Evolutionary conservation across 1,140 invertebrate genomes (phyloP).

Genomic region (Leptopilina clavipes): DNA sequence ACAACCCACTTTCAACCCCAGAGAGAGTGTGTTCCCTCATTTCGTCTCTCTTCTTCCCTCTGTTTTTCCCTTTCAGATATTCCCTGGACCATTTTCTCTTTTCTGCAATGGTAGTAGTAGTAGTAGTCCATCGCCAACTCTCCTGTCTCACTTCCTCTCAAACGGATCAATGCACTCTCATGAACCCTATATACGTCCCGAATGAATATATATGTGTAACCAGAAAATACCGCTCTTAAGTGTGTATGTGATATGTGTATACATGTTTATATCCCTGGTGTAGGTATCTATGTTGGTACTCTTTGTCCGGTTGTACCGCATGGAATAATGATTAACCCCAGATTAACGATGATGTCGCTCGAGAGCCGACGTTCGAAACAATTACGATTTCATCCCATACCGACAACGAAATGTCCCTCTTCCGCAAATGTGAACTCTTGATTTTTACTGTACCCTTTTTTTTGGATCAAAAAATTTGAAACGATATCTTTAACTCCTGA

Average conservation of each 20-base stretch:
- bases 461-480: slow-evolving; percentile 9
- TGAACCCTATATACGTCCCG: slow-evolving; percentile 39
- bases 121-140: slow-evolving; percentile 36
- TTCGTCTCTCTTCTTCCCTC: slow-evolving; percentile 41
- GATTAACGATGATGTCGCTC: slow-evolving; percentile 32
- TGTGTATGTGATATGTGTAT: neutral
- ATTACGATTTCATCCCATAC: neutral
- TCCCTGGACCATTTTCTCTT: slow-evolving; percentile 40
- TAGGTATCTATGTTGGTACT: neutral
- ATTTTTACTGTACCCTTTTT: neutral
- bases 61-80: slow-evolving; percentile 10
- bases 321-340: slow-evolving; percentile 23
- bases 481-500: neutral
- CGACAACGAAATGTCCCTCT: slow-evolving; percentile 17
- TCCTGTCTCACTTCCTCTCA: slow-evolving; percentile 36
- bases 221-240: neutral
- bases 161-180: slow-evolving; percentile 50
- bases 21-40: slow-evolving; percentile 33
- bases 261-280: neutral
- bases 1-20: slow-evolving; percentile 41
- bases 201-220: slow-evolving; percentile 37
- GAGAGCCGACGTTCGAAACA: slow-evolving; percentile 29
- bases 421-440: slow-evolving; percentile 15
- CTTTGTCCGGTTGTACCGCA: slow-evolving; percentile 8
- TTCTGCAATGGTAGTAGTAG: neutral